Base-by-base conservation (phyloP, 2,113 vertebrate species). In the Rallus limicola region DNA sequence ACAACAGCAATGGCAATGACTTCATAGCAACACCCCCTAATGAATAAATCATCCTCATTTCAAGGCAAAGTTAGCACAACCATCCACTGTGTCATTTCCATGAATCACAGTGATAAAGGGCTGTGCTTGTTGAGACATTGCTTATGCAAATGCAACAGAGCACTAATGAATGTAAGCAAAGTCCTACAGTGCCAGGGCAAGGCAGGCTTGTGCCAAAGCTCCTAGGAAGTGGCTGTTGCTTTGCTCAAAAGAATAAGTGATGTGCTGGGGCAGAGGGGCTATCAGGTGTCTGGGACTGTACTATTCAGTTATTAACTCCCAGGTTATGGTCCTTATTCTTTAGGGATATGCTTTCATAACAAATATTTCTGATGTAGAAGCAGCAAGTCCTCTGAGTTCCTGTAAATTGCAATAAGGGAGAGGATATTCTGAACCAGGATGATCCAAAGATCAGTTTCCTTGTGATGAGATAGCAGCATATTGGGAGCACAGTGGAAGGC, bases 101-200 rank as follows among this genome's bases (percentile, higher is more conserved):
- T 86, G 91, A 91, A 70, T 83, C 90, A 64, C 55, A 28, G 90
- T 42, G 88, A 76, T 67, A 52, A 89, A 93, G 81, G 86, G 81
- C 88, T 16, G 1, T 64, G 91, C 95, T 86, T 78, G 84, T 70
- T 52, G 88, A 71, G 81, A 48, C 63, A 23, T 9, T 91, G 82
- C 72, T 79, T 59, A 86, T 91, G 88, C 88, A 82, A 71, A 93
- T 93, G 76, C 46, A 28, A 4, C 12, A n/a, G 62, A 86, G 81
- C 84, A 53, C 58, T 86, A 79, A 89, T 93, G 93, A 94, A 93
- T 91, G 75, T 82, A 79, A 63, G 90, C 87, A 75, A 82, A 88
- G 81, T 13, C 77, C 88, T 44, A 9, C 31, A 10, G 88, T 53
- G 85, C 77, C 93, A 86, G 91, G 85, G 36, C 77, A 38, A 71